A percentile compares a stretch with the other conserved stretches of the same genome.
Evolutionary conservation across 2,113 vertebrate species (phyloP).

Genomic region (Dasyornis broadbenti): DNA sequence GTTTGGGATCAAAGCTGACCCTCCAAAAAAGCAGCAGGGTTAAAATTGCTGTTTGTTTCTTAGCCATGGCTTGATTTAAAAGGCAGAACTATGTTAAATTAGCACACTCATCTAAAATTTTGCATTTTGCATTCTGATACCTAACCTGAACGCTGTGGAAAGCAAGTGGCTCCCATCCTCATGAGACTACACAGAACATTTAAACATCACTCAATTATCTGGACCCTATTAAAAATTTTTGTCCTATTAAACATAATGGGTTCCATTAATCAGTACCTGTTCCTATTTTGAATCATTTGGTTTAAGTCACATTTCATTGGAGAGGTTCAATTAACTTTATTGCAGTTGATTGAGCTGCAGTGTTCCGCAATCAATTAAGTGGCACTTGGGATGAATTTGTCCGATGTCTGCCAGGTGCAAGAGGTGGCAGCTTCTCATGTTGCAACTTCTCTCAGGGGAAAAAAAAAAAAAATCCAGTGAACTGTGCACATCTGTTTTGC

Average conservation of each 20-base stretch:
- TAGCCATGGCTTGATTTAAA: not conserved
- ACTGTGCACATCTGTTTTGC: not conserved
- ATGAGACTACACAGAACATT: not conserved
- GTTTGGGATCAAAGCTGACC: not conserved
- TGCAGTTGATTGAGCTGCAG: constrained; percentile 43
- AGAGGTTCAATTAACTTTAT: constrained; percentile 52
- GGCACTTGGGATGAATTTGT: not conserved
- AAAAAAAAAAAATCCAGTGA: not conserved
- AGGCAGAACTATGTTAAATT: not conserved
- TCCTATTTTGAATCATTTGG: constrained; percentile 10
- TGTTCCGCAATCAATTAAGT: constrained; percentile 19
- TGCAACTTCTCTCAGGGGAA: not conserved
- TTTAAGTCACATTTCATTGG: constrained; percentile 10
- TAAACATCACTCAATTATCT: not conserved
- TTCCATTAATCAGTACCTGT: constrained; percentile 25
- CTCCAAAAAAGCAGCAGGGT: not conserved
- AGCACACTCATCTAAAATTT: not conserved
- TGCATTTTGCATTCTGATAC: not conserved
- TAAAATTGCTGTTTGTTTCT: not conserved
- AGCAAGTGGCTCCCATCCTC: not conserved
- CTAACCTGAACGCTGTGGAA: not conserved
- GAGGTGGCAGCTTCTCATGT: not conserved
- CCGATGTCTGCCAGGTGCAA: constrained; percentile 11
- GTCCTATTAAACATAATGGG: constrained; percentile 37
- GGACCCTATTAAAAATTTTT: no score